A percentile compares a stretch with the other conserved stretches of the same genome.
These are phyloP conservation scores for Drosophila repletoides DNA, from an alignment of 1,140 invertebrate genomes.

Conservation along the genomic window DNA sequence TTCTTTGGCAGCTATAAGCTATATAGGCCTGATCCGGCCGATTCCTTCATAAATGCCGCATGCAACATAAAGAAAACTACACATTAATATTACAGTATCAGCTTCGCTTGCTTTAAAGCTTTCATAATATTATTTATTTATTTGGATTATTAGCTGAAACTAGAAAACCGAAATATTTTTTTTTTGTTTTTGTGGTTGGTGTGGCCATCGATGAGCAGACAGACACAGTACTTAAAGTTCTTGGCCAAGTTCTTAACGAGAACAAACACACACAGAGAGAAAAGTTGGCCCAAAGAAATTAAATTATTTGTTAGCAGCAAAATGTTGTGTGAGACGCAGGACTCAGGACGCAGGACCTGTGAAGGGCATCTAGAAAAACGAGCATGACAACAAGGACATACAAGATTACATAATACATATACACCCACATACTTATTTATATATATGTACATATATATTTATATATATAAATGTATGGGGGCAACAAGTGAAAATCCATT, in stretches of 20 bases:
- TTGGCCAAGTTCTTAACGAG: constrained; percentile 20
- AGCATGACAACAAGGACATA: constrained; percentile 72
- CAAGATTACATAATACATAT: constrained; percentile 44
- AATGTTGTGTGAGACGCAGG: constrained; percentile 14
- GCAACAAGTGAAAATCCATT: constrained; percentile 79
- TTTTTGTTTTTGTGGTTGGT: not conserved
- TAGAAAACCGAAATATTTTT: not conserved
- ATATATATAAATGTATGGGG: constrained; percentile 36
- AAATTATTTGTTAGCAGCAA: constrained; percentile 69
- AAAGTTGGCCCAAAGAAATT: constrained; percentile 65
- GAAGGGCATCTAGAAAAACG: constrained; percentile 61
- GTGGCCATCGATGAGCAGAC: constrained; percentile 7
- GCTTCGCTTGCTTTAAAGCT: not conserved
- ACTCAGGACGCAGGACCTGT: constrained; percentile 1
- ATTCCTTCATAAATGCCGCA: too few species aligned
- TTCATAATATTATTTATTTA: constrained; percentile 26
- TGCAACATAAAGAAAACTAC: too few species aligned
- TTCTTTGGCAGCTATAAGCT: too few species aligned
- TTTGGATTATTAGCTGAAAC: constrained; percentile 31
- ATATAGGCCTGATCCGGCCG: too few species aligned
- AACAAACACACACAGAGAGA: not conserved
- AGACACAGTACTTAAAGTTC: constrained; percentile 27
- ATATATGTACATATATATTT: not conserved
- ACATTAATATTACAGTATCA: too few species aligned
- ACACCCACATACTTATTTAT: constrained; percentile 4